phyloP scores from a whole-genome alignment of 2,113 vertebrate genomes.

The Microcebus griseorufus region DNA sequence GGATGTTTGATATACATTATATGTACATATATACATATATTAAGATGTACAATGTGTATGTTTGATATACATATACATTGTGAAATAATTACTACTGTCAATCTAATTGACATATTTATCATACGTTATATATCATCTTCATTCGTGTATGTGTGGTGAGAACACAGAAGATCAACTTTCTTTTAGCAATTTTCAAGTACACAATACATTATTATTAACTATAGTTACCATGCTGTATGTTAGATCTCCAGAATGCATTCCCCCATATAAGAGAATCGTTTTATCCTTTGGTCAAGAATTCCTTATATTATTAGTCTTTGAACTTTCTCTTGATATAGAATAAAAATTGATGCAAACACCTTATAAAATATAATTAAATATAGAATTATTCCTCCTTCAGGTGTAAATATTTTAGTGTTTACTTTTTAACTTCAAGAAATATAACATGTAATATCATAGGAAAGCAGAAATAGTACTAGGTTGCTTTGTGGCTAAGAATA shows the following conservation, averaged over 20 bases:
- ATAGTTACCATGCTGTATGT: background rate
- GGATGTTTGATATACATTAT: background rate
- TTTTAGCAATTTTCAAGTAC: background rate
- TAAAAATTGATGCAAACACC: slow-evolving; percentile 22
- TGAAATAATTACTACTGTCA: background rate
- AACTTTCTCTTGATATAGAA: slow-evolving; percentile 1
- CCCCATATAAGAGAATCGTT: background rate
- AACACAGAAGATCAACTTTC: background rate
- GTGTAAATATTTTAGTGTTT: background rate
- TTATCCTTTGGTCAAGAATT: background rate
- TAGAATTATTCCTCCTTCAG: background rate
- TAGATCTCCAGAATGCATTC: background rate
- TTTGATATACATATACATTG: background rate
- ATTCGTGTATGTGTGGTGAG: background rate
- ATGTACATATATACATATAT: too few relatives aligned
- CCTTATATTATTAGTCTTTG: background rate
- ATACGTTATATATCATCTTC: background rate
- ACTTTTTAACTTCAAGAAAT: slow-evolving; percentile 25
- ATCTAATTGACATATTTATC: background rate
- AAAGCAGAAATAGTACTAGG: background rate
- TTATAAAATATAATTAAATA: slow-evolving; percentile 13
- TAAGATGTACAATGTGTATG: too few relatives aligned
- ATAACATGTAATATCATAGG: background rate
- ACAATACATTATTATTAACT: background rate
- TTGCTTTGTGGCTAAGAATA: slow-evolving; percentile 17